Evolutionary conservation across 1,140 invertebrate genomes (phyloP).

Genomic region (Achatina immaculata): DNA sequence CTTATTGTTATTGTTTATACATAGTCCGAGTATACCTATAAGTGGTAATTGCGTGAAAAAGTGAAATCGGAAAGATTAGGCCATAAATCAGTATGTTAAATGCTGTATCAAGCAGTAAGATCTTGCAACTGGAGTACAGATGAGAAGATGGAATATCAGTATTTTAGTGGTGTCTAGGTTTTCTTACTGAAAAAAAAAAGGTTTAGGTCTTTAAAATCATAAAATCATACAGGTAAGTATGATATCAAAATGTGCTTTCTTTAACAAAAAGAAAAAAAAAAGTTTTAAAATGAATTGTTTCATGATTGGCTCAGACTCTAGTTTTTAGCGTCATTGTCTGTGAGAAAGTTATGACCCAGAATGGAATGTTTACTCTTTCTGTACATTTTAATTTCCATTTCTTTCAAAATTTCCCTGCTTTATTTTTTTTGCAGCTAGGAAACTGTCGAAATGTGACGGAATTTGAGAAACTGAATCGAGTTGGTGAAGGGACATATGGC

Average conservation of each 20-base stretch:
- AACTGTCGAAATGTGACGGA: constrained; percentile 93
- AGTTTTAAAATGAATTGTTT: background rate
- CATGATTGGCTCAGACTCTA: background rate
- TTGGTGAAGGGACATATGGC: constrained; percentile 98
- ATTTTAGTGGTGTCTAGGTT: too few relatives aligned
- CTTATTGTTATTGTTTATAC: too few relatives aligned
- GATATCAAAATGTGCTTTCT: background rate
- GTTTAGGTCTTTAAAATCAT: background rate
- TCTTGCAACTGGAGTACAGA: too few relatives aligned
- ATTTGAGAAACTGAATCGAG: constrained; percentile 96
- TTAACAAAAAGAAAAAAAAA: background rate
- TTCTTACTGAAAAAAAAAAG: background rate
- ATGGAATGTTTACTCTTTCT: too few relatives aligned
- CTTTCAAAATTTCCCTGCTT: background rate
- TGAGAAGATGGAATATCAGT: too few relatives aligned
- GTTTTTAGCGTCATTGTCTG: background rate
- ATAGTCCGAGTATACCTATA: too few relatives aligned
- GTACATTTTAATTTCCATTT: too few relatives aligned
- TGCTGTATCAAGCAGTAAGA: too few relatives aligned
- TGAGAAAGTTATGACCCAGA: background rate
- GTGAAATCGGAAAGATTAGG: too few relatives aligned
- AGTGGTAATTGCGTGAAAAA: too few relatives aligned
- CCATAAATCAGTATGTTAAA: too few relatives aligned
- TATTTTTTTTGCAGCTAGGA: constrained; percentile 79
- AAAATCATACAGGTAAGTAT: background rate